Evolutionary conservation across 1,140 invertebrate species (phyloP).

Genomic region (Orius insidiosus): DNA sequence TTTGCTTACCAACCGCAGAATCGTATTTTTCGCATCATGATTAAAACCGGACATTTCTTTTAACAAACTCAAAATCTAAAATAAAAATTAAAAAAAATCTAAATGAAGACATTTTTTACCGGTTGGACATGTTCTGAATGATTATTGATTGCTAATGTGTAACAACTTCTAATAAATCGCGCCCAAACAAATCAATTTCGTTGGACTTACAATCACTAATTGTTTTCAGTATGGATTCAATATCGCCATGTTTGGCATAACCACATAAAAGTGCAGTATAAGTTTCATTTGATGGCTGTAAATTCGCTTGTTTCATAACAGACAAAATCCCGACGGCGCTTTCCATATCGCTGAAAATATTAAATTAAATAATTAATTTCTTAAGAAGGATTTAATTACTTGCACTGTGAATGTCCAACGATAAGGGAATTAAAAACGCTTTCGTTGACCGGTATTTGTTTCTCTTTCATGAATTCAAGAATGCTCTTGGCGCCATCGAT

Average conservation of each 20-base stretch:
- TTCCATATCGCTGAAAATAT: slow-evolving; percentile 56
- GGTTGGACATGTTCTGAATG: slow-evolving; percentile 41
- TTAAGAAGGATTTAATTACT: slow-evolving; percentile 33
- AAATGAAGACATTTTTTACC: slow-evolving; percentile 19
- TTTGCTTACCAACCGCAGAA: slow-evolving; percentile 47
- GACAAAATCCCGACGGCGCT: slow-evolving; percentile 55
- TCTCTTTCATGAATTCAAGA: slow-evolving; percentile 61
- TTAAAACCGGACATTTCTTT: slow-evolving; percentile 43
- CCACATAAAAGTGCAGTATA: slow-evolving; percentile 54
- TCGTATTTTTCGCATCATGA: slow-evolving; percentile 50
- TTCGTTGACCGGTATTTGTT: slow-evolving; percentile 57
- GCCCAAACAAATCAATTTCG: slow-evolving; percentile 45
- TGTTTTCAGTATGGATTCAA: slow-evolving; percentile 35
- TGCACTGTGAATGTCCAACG: slow-evolving; percentile 50
- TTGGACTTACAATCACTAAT: slow-evolving; percentile 39
- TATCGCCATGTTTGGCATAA: slow-evolving; percentile 56
- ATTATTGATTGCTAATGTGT: slow-evolving; percentile 41
- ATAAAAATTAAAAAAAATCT: slow-evolving; percentile 1
- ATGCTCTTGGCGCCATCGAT: slow-evolving; percentile 65
- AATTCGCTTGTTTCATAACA: slow-evolving; percentile 57
- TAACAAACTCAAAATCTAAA: slow-evolving; percentile 38
- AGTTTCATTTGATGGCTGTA: slow-evolving; percentile 52
- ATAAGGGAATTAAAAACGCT: slow-evolving; percentile 67
- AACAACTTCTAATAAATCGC: slow-evolving; percentile 53
- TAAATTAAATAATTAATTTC: too few relatives aligned